A percentile compares a stretch with the other conserved stretches of the same genome.
These are phyloP conservation scores for Serranus cabrilla DNA, from an alignment of 2,797 vertebrate genomes.

Conservation along the genomic window DNA sequence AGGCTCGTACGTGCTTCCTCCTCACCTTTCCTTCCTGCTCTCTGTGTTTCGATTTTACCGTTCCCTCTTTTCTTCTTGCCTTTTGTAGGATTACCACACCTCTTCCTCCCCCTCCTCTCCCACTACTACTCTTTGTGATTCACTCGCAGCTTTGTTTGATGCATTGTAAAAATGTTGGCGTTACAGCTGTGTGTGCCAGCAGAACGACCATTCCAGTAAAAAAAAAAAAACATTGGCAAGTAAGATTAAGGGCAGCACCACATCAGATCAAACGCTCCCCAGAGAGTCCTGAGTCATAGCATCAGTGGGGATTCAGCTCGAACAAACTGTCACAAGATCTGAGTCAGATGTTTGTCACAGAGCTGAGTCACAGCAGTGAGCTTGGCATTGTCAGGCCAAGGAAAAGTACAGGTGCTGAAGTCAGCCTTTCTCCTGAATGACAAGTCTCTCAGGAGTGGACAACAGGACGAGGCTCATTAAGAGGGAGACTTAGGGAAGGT, in stretches of 20 bases:
- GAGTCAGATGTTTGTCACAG: slow-evolving; percentile 66
- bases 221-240: slow-evolving; percentile 24
- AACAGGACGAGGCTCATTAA: slow-evolving; percentile 18
- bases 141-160: slow-evolving; percentile 36
- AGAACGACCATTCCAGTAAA: slow-evolving; percentile 27
- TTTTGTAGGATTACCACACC: slow-evolving; percentile 40
- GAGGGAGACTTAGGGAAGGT: not conserved
- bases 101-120: slow-evolving; percentile 33
- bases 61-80: slow-evolving; percentile 26
- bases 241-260: slow-evolving; percentile 30
- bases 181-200: slow-evolving; percentile 7
- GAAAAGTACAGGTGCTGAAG: slow-evolving; percentile 61
- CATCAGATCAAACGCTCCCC: slow-evolving; percentile 20
- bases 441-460: slow-evolving; percentile 1
- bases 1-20: slow-evolving; percentile 5
- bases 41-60: slow-evolving; percentile 9
- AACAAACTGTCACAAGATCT: slow-evolving; percentile 59
- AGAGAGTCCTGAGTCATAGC: slow-evolving; percentile 64
- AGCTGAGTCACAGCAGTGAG: slow-evolving; percentile 66
- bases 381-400: slow-evolving; percentile 27
- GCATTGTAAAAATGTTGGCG: slow-evolving; percentile 22
- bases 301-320: slow-evolving; percentile 40
- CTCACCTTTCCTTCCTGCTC: slow-evolving; percentile 41
- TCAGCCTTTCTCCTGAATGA: slow-evolving; percentile 42
- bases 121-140: slow-evolving; percentile 48